These are phyloP conservation scores for Sericinus montela DNA, from an alignment of 2,888 invertebrate genomes.

Conservation along the genomic window DNA sequence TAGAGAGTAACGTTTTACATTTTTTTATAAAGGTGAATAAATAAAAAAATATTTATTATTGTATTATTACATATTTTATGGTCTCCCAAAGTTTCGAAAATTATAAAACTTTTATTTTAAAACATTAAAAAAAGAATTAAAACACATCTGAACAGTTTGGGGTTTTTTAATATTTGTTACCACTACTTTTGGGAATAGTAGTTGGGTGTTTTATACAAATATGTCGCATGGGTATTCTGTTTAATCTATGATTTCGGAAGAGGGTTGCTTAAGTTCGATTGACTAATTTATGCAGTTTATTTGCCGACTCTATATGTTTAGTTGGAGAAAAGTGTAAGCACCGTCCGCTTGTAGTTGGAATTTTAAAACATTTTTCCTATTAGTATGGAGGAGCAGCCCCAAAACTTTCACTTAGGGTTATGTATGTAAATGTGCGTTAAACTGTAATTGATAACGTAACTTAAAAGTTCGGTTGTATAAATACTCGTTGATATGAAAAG, in stretches of 20 bases:
- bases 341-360: constrained; percentile 60
- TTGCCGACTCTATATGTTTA: constrained; percentile 57
- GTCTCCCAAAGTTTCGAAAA: too few relatives aligned
- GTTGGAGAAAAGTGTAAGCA: constrained; percentile 67
- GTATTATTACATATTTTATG: too few relatives aligned
- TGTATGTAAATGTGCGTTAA: constrained; percentile 67
- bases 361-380: constrained; percentile 72
- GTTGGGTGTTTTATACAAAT: too few relatives aligned
- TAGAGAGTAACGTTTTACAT: too few relatives aligned
- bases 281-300: constrained; percentile 73
- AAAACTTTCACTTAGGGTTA: constrained; percentile 75
- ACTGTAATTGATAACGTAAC: constrained; percentile 69
- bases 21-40: too few relatives aligned
- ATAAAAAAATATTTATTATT: too few relatives aligned
- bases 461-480: constrained; percentile 55
- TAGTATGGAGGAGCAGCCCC: constrained; percentile 66
- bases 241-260: constrained; percentile 49
- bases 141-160: too few relatives aligned
- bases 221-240: not conserved
- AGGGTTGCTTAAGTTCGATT: constrained; percentile 58
- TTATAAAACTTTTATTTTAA: too few relatives aligned
- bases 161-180: too few relatives aligned
- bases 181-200: too few relatives aligned
- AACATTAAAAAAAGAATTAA: too few relatives aligned
- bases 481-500: constrained; percentile 37